These are phyloP conservation scores for Arctopsyche grandis DNA, from an alignment of 1,140 invertebrate genomes.

Conservation along the genomic window DNA sequence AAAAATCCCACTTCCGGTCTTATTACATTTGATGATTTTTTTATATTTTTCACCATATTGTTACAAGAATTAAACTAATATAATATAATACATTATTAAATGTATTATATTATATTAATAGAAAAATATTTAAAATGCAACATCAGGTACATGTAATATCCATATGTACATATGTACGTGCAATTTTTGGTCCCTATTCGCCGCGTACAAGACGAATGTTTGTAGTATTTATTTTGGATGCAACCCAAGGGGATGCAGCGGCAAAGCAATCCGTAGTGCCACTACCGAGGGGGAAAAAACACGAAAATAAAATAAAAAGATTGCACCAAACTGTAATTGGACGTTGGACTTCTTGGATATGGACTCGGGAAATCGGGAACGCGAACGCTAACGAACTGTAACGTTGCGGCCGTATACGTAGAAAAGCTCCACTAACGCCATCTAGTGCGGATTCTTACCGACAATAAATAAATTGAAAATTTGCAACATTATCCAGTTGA, in stretches of 20 bases:
- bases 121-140: too few relatives aligned
- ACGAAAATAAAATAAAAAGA: background rate
- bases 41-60: too few relatives aligned
- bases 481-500: background rate
- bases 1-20: too few relatives aligned
- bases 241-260: background rate
- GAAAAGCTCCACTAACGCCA: background rate
- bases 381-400: constrained; percentile 25
- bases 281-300: background rate
- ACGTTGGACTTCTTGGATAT: constrained; percentile 26
- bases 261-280: background rate
- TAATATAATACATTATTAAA: too few relatives aligned
- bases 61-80: too few relatives aligned
- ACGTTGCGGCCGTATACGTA: background rate
- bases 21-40: too few relatives aligned
- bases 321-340: constrained; percentile 21
- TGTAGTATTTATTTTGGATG: background rate
- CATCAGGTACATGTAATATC: constrained; percentile 10
- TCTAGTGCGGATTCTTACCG: background rate
- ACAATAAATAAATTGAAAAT: background rate
- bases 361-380: constrained; percentile 17
- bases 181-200: background rate
- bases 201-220: background rate
- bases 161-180: background rate
- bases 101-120: too few relatives aligned